These are phyloP conservation scores for Microcebus murinus DNA, from an alignment of 2,113 vertebrate genomes.

Conservation along the genomic window DNA sequence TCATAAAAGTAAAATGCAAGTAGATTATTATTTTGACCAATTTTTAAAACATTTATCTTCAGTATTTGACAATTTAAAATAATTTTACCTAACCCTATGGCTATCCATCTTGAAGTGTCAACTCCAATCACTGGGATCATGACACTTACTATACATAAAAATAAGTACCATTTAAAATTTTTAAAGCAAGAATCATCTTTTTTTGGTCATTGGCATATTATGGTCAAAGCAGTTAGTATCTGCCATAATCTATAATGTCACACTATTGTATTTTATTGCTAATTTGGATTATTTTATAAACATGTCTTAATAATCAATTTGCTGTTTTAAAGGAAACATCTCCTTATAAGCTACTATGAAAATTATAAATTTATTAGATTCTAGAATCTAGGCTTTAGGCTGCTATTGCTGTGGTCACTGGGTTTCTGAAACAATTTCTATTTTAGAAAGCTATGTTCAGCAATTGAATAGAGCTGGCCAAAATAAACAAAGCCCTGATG, in stretches of 20 bases:
- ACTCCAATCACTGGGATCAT: not conserved
- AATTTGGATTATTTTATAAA: conserved; percentile 52
- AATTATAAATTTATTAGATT: not conserved
- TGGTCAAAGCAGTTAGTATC: conserved; percentile 29
- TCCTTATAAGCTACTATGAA: conserved; percentile 29
- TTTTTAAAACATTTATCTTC: conserved; percentile 42
- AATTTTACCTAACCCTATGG: conserved; percentile 31
- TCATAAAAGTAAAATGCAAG: conserved; percentile 31
- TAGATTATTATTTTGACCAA: not conserved
- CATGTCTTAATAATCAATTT: conserved; percentile 42
- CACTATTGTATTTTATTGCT: conserved; percentile 30
- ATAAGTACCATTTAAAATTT: conserved; percentile 1
- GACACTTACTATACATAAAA: conserved; percentile 19
- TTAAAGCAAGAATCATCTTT: conserved; percentile 30
- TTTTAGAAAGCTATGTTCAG: conserved; percentile 58
- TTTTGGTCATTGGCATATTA: conserved; percentile 18
- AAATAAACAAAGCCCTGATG: conserved; percentile 12
- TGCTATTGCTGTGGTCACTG: not conserved
- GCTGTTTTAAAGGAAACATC: conserved; percentile 45
- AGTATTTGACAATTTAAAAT: conserved; percentile 39
- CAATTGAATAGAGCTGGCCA: not conserved
- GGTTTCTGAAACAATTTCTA: not conserved
- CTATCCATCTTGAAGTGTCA: conserved; percentile 48
- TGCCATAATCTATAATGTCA: conserved; percentile 20
- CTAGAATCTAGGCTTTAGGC: conserved; percentile 26